Conservation (phyloP, 2,797 vertebrate species). For the Acrossocheilus wenchowensis region DNA sequence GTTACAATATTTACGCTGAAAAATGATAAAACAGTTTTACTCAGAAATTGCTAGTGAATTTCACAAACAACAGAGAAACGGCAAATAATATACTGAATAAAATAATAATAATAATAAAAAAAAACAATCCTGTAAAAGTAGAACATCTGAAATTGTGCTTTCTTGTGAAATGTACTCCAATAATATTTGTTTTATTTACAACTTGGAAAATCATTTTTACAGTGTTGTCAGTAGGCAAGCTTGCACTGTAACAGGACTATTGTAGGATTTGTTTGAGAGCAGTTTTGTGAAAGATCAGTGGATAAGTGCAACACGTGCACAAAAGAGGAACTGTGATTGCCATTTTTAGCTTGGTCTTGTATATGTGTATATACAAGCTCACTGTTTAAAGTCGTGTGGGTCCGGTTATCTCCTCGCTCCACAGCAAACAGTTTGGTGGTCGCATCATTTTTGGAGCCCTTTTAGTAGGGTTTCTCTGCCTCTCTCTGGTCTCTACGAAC, state of each 20-base stretch:
- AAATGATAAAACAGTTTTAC: background rate
- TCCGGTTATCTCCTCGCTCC: background rate
- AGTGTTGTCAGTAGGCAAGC: background rate
- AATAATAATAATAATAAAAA: no score
- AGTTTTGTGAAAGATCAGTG: background rate
- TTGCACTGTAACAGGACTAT: background rate
- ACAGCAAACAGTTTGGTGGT: constrained; percentile 51
- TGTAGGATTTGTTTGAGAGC: background rate
- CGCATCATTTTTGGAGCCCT: constrained; percentile 20
- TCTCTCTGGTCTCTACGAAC: constrained; percentile 44
- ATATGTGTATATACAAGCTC: background rate
- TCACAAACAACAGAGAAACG: background rate
- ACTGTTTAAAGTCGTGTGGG: background rate
- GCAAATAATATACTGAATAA: background rate
- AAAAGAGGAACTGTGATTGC: constrained; percentile 53
- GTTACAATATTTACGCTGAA: background rate
- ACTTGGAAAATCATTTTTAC: background rate
- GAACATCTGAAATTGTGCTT: background rate
- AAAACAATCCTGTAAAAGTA: no score
- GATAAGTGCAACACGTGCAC: background rate
- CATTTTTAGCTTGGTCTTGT: constrained; percentile 11
- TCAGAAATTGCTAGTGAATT: background rate
- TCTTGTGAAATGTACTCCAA: background rate
- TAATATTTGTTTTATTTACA: background rate
- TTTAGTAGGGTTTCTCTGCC: constrained; percentile 44